These are phyloP conservation scores for Agapostemon virescens DNA, from an alignment of 2,888 invertebrate genomes.

Conservation along the genomic window DNA sequence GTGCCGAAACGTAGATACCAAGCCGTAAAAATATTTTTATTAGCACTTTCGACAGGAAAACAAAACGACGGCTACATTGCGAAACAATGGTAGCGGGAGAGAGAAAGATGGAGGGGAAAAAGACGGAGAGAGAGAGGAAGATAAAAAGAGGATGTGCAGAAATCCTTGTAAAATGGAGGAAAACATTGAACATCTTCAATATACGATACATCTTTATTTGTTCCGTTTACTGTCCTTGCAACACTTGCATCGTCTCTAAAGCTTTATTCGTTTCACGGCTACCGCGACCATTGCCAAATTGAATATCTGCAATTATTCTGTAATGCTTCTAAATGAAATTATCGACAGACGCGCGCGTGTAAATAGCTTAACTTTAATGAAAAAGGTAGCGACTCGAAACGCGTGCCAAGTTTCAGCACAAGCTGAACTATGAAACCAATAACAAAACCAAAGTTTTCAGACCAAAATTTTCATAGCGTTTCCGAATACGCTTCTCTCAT, in stretches of 20 bases:
- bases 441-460: background rate
- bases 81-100: background rate
- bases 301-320: background rate
- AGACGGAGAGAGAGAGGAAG: background rate
- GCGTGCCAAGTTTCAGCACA: background rate
- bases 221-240: constrained; percentile 3
- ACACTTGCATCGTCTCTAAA: background rate
- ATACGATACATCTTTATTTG: background rate
- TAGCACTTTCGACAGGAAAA: background rate
- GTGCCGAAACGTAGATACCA: background rate
- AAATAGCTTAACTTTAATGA: background rate
- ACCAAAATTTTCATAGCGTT: too few species aligned
- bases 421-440: background rate
- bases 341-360: background rate
- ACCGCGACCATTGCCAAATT: background rate
- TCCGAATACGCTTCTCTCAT: background rate
- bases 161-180: constrained; percentile 1
- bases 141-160: background rate
- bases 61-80: background rate
- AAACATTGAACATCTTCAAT: background rate
- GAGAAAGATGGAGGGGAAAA: background rate
- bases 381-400: background rate
- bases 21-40: constrained; percentile 5
- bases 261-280: background rate
- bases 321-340: background rate